phyloP scores from a whole-genome alignment of 2,113 vertebrate genomes.

The Prunella fulvescens region DNA sequence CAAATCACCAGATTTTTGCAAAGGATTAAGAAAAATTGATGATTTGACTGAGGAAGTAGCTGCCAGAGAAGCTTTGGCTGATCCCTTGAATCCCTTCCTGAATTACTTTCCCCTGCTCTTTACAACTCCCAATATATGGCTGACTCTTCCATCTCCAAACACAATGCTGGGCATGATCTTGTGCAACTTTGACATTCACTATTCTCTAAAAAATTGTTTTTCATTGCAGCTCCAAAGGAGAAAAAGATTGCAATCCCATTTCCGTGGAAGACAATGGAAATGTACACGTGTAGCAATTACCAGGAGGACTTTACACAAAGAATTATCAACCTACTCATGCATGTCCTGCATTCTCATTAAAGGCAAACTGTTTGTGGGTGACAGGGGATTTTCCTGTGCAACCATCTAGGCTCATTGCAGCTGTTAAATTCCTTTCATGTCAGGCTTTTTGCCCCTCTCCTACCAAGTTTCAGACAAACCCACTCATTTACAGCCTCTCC shows the following conservation, averaged over 20 bases:
- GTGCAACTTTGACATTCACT: not conserved
- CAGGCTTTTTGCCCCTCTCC: fast-evolving
- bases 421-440: constrained; percentile 56
- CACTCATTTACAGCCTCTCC: not conserved
- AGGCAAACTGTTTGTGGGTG: constrained; percentile 12
- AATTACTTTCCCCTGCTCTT: not conserved
- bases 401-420: constrained; percentile 11
- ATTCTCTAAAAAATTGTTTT: not conserved
- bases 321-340: constrained; percentile 19
- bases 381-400: constrained; percentile 42
- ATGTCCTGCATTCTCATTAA: constrained; percentile 50
- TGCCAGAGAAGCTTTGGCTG: not conserved
- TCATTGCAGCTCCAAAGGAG: not conserved
- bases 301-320: constrained; percentile 16
- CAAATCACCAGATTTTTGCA: constrained; percentile 17
- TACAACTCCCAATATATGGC: not conserved
- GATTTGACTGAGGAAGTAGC: not conserved
- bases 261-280: not conserved
- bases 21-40: constrained; percentile 36
- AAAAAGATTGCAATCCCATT: not conserved
- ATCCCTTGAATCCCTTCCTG: constrained; percentile 1
- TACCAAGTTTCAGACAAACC: not conserved
- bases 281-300: constrained; percentile 28
- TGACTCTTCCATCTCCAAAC: not conserved
- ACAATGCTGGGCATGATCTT: fast-evolving